Conservation (phyloP, 2,113 vertebrate genomes). For the Raja brachyura region DNA sequence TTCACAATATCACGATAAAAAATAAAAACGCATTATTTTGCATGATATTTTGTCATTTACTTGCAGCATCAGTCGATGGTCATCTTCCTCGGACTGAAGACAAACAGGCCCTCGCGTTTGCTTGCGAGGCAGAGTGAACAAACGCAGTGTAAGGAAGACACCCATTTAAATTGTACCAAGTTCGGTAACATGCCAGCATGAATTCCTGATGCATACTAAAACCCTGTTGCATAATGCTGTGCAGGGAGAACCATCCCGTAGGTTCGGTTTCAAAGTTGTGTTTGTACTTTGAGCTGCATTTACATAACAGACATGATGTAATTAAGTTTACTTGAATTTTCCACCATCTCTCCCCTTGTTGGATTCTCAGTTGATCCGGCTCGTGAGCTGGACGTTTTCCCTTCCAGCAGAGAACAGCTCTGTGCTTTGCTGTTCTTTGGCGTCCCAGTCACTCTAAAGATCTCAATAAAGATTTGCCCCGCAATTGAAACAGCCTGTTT, state of each 20-base stretch:
- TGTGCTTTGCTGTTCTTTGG: neutral
- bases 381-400: neutral
- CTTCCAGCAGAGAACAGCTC: neutral
- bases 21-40: neutral
- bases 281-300: constrained; percentile 23
- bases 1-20: neutral
- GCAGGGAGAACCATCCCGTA: neutral
- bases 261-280: constrained; percentile 20
- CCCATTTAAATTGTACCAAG: neutral
- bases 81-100: neutral
- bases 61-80: neutral
- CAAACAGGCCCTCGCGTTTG: neutral
- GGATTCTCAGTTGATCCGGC: constrained; percentile 30
- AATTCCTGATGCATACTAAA: neutral
- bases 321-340: constrained; percentile 33
- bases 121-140: neutral
- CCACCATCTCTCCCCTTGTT: neutral
- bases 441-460: neutral
- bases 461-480: neutral
- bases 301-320: constrained; percentile 35
- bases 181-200: neutral
- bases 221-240: neutral
- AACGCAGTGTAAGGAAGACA: neutral
- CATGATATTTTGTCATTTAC: neutral
- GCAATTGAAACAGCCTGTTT: neutral